Evolutionary conservation across 2,888 invertebrate genomes (phyloP), one percentile per base, ranked within the genome.

Genomic region (Oligia strigilis): DNA sequence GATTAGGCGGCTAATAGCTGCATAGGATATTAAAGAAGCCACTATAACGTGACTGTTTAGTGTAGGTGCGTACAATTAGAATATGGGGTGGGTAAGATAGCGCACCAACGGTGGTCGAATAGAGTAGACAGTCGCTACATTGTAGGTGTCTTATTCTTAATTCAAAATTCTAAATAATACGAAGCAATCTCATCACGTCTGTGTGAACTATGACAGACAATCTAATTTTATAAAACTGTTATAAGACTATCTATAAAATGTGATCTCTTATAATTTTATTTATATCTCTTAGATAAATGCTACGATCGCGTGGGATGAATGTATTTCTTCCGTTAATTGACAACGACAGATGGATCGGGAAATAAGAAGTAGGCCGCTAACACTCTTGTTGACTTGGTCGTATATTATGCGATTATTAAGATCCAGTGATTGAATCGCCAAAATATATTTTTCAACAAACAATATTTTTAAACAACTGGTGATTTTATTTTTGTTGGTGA

Each of bases 241-340:
- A 90, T 81, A 89, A 88, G 91, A 90, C 91, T 93, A 92, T 93
- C 90, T 92, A 92, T 91, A 91, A 92, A 94, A 94, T 95, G 96
- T 96, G 96, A 96, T 96, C 95, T 95, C 93, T 93, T 91, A 89
- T 93, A 88, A 91, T 92, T 92, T 92, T 91, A 91, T 90, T 92
- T 85, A 87, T 89, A 88, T 88, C 86, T 92, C 90, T 90, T 95
- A 95, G 94, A 91, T 94, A 90, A 93, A 92, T 88, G 88, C 85
- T 89, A 90, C 89, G 94, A 90, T 93, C 92, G 95, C 93, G 93
- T 93, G 93, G 92, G 88, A 89, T 65, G 78, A 80, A 81, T 78
- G 40, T 75, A 55, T 72, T 65, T 80, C 72, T 69, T 62, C 9
- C 43, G 62, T 64, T 72, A 69, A 83, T 83, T 78, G 72, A 78